These are phyloP conservation scores for Druon quercuslanigerum DNA, from an alignment of 1,140 invertebrate species.

Conservation along the genomic window DNA sequence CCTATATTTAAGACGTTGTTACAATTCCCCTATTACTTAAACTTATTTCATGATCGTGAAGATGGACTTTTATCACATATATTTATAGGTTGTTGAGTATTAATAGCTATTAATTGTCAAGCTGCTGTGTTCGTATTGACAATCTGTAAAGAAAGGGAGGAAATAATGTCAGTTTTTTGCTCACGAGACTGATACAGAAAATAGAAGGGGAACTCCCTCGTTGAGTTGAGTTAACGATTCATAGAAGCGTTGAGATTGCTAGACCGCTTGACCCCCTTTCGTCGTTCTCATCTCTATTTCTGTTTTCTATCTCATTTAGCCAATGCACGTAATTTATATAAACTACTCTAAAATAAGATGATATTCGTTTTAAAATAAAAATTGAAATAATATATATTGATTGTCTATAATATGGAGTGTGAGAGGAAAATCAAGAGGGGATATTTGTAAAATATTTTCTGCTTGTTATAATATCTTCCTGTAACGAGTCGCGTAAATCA, in stretches of 20 bases:
- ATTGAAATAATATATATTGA: neutral
- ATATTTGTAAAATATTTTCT: constrained; percentile 7
- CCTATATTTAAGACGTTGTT: neutral
- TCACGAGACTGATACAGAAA: neutral
- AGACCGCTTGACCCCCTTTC: constrained; percentile 27
- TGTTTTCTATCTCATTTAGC: neutral
- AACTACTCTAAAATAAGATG: neutral
- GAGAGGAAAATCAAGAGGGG: neutral
- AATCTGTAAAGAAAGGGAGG: neutral
- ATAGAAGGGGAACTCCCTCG: neutral
- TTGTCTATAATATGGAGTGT: neutral
- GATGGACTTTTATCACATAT: too few relatives aligned
- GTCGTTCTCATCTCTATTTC: constrained; percentile 1
- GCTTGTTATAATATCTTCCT: constrained; percentile 21
- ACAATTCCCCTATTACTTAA: neutral
- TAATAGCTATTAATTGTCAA: neutral
- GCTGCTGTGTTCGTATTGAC: neutral
- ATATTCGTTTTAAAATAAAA: neutral
- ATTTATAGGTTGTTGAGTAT: too few relatives aligned
- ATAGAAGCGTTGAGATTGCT: constrained; percentile 17
- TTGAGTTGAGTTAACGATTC: constrained; percentile 20
- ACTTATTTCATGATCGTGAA: neutral
- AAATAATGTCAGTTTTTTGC: neutral
- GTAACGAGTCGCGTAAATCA: constrained; percentile 26
- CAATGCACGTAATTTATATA: neutral